phyloP scores from a whole-genome alignment of 2,888 invertebrate genomes.

The Ectemnius lituratus region DNA sequence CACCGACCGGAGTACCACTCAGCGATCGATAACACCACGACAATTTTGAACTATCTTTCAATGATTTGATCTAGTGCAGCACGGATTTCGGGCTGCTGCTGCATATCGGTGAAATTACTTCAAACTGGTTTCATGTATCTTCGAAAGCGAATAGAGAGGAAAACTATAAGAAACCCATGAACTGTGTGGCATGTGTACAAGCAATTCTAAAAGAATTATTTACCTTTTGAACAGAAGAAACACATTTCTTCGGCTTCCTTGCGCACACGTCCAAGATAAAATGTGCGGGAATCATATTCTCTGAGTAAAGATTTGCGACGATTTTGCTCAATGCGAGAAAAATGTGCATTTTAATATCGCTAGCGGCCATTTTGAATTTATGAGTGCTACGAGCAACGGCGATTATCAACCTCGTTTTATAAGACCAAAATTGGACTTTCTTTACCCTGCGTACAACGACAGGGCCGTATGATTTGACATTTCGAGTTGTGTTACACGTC shows the following conservation, averaged over 20 bases:
- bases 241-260: constrained; percentile 43
- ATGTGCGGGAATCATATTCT: constrained; percentile 20
- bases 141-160: constrained; percentile 21
- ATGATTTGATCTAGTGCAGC: constrained; percentile 29
- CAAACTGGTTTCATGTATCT: constrained; percentile 41
- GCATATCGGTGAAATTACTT: constrained; percentile 34
- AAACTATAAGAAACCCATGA: constrained; percentile 32
- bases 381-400: constrained; percentile 54
- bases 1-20: constrained; percentile 40
- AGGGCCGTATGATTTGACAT: constrained; percentile 11
- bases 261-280: constrained; percentile 21
- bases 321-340: constrained; percentile 36
- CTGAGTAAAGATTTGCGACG: constrained; percentile 44
- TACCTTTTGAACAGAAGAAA: constrained; percentile 31
- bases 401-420: constrained; percentile 52
- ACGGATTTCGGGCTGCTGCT: constrained; percentile 14
- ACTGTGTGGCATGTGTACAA: constrained; percentile 30
- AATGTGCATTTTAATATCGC: constrained; percentile 49
- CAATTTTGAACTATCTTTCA: constrained; percentile 46
- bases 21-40: constrained; percentile 59
- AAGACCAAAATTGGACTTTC: constrained; percentile 50
- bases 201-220: constrained; percentile 40
- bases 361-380: constrained; percentile 67
- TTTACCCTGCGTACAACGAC: constrained; percentile 11
- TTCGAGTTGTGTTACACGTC: background rate